A percentile compares a stretch with the other conserved stretches of the same genome.
These are phyloP conservation scores for Scaptomyza hsui DNA, from an alignment of 1,140 invertebrate genomes.

Conservation along the genomic window DNA sequence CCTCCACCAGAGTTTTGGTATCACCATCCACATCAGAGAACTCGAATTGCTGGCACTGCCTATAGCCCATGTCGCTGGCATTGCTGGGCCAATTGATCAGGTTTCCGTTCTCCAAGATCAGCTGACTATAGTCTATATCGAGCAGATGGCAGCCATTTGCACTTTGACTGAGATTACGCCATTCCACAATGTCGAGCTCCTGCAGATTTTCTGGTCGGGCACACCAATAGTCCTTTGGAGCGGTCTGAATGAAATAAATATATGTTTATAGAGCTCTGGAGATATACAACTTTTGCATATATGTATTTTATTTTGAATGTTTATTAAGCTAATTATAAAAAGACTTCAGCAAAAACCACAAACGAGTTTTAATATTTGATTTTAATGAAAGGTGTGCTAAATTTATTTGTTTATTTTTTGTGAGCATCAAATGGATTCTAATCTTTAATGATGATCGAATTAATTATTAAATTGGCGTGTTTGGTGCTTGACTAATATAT, in stretches of 20 bases:
- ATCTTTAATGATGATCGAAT: too few relatives aligned
- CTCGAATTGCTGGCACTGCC: constrained; percentile 87
- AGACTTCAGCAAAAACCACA: not conserved
- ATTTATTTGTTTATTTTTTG: not conserved
- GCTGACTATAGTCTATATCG: constrained; percentile 62
- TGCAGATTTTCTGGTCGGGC: constrained; percentile 85
- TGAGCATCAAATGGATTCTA: not conserved
- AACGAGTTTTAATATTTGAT: not conserved
- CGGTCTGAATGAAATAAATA: constrained; percentile 83
- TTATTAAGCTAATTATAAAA: not conserved
- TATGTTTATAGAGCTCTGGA: too few relatives aligned
- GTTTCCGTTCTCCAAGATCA: constrained; percentile 47
- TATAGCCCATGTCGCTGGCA: constrained; percentile 39
- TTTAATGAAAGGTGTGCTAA: not conserved
- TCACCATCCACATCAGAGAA: constrained; percentile 86
- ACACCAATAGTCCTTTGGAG: constrained; percentile 87
- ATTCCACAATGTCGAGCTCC: constrained; percentile 84
- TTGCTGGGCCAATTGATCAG: constrained; percentile 60
- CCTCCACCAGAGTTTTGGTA: constrained; percentile 86
- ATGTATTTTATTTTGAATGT: not conserved
- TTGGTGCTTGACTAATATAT: too few relatives aligned
- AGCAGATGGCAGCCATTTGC: constrained; percentile 84
- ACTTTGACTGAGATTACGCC: constrained; percentile 87
- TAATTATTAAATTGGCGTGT: too few relatives aligned
- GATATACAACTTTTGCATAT: not conserved